Conservation (phyloP, 2,797 vertebrate genomes). For the Onychomys arenicola region DNA sequence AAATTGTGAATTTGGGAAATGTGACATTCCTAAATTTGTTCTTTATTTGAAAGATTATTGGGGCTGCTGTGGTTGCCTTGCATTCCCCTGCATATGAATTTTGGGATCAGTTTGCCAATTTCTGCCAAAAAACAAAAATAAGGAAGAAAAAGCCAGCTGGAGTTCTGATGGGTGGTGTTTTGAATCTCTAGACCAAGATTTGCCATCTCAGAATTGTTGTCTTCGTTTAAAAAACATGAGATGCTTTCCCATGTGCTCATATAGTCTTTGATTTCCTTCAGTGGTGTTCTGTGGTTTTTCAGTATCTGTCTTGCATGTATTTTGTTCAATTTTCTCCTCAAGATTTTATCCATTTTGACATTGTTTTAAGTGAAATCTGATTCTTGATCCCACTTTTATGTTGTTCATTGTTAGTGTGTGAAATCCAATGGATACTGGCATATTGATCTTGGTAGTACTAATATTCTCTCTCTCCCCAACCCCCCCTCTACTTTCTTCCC, state of each 20-base stretch:
- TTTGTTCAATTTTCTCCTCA: not conserved
- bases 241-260: not conserved
- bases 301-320: not conserved
- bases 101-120: not conserved
- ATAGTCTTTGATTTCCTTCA: not conserved
- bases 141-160: not conserved
- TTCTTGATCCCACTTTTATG: not conserved
- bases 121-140: not conserved
- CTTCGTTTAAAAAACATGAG: not conserved
- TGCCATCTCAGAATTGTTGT: slow-evolving; percentile 4
- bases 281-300: slow-evolving; percentile 16
- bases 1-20: not conserved
- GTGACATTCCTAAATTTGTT: not conserved
- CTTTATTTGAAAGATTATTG: slow-evolving; percentile 1
- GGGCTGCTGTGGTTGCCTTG: not conserved
- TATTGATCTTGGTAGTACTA: not conserved
- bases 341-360: slow-evolving; percentile 19
- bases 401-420: not conserved
- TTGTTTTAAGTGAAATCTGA: not conserved
- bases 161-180: not conserved
- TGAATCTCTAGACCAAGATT: not conserved
- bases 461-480: not conserved
- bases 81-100: not conserved
- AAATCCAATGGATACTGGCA: not conserved
- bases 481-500: no score